A percentile compares a stretch with the other conserved stretches of the same genome.
These are phyloP conservation scores for Brenthis hecate DNA, from an alignment of 2,888 invertebrate species.

Conservation along the genomic window DNA sequence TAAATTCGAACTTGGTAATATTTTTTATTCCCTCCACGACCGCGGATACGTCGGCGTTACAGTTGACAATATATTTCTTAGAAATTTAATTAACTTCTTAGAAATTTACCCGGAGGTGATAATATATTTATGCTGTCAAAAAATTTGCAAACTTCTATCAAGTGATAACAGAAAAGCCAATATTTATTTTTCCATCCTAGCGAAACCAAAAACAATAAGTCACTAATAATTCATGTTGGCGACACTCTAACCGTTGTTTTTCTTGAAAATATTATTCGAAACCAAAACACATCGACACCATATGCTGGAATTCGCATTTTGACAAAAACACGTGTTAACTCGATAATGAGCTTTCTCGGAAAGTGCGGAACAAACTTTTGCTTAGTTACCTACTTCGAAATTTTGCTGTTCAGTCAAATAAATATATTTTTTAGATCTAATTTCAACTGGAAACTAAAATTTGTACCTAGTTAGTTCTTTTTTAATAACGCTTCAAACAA, in stretches of 20 bases:
- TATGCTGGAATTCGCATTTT: conserved; percentile 43
- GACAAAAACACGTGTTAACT: conserved; percentile 74
- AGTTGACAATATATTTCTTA: too few species aligned
- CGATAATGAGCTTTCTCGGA: conserved; percentile 75
- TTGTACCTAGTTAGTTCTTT: too few species aligned
- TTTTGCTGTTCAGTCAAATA: too few species aligned
- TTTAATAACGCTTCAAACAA: too few species aligned
- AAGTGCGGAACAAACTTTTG: conserved; percentile 45
- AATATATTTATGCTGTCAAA: not conserved
- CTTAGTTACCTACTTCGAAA: not conserved
- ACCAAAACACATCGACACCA: conserved; percentile 38
- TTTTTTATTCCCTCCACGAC: too few species aligned
- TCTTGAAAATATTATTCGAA: conserved; percentile 20
- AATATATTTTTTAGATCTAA: too few species aligned
- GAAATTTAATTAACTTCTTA: too few species aligned
- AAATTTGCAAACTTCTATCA: not conserved
- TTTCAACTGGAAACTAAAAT: too few species aligned
- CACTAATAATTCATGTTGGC: conserved; percentile 25
- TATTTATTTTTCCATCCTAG: not conserved
- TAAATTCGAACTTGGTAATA: too few species aligned
- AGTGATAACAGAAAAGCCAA: not conserved
- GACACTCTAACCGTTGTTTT: conserved; percentile 24
- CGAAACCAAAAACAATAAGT: conserved; percentile 10
- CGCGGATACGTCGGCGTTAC: too few species aligned
- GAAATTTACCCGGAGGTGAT: too few species aligned